A percentile compares a stretch with the other conserved stretches of the same genome.
Conservation (phyloP, 2,797 vertebrate genomes). For the Gambelia wislizenii region DNA sequence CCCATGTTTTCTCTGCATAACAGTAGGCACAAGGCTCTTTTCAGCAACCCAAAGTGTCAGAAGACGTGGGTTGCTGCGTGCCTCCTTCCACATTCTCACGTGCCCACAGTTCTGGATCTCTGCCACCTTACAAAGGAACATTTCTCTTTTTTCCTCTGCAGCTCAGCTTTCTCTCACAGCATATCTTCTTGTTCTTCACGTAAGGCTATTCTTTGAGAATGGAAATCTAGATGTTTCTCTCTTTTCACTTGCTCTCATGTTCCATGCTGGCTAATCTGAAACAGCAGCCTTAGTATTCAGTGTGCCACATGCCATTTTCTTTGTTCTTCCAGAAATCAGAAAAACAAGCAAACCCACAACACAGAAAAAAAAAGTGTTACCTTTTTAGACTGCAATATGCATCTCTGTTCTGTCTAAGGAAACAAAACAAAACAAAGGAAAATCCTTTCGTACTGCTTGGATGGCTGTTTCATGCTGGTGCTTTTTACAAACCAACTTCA, state of each 20-base stretch:
- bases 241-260: neutral
- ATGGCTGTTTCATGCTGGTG: neutral
- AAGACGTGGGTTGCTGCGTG: neutral
- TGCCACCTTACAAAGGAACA: slow-evolving; percentile 26
- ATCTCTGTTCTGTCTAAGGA: neutral
- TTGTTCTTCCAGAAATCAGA: neutral
- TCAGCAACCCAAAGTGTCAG: neutral
- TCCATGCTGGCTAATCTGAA: neutral
- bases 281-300: neutral
- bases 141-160: neutral
- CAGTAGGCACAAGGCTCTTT: neutral
- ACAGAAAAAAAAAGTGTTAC: neutral
- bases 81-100: neutral
- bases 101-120: neutral
- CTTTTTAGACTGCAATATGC: neutral
- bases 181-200: neutral
- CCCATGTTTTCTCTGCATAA: neutral
- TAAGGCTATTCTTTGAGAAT: neutral
- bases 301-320: neutral
- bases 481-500: neutral
- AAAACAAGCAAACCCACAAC: neutral
- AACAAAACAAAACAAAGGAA: neutral
- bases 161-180: neutral
- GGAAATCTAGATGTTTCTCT: neutral
- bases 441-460: neutral